These are phyloP conservation scores for Cactoblastis cactorum DNA, from an alignment of 2,888 invertebrate genomes.

Conservation along the genomic window DNA sequence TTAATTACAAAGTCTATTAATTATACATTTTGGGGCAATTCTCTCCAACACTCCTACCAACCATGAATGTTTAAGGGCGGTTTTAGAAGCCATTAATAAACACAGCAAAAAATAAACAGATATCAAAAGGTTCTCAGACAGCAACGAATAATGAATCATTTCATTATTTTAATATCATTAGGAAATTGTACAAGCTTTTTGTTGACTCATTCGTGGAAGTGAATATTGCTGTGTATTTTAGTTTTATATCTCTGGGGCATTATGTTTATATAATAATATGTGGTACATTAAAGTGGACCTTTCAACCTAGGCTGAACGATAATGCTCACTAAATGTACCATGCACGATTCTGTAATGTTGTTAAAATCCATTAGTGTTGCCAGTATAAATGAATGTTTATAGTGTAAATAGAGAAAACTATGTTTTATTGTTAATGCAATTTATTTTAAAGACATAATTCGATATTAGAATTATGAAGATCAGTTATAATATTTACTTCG, in stretches of 20 bases:
- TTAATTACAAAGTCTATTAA: no score
- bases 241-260: no score
- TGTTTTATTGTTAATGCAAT: neutral
- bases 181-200: slow-evolving; percentile 11
- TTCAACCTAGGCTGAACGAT: slow-evolving; percentile 48
- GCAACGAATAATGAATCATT: neutral
- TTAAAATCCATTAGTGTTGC: slow-evolving; percentile 41
- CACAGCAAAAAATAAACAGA: neutral
- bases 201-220: slow-evolving; percentile 7
- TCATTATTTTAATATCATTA: slow-evolving; percentile 4
- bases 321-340: slow-evolving; percentile 38
- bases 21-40: no score
- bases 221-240: slow-evolving; percentile 9
- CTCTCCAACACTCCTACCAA: no score
- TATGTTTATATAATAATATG: slow-evolving; percentile 11
- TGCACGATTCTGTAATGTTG: slow-evolving; percentile 42
- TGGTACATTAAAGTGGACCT: slow-evolving; percentile 34
- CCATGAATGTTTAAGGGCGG: no score
- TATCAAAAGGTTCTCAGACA: neutral
- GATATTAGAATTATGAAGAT: no score
- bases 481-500: no score
- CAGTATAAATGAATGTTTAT: slow-evolving; percentile 22
- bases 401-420: neutral
- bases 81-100: no score
- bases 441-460: neutral